Conservation (phyloP, 2,113 vertebrate species). For the Hippocampus barbouri region DNA sequence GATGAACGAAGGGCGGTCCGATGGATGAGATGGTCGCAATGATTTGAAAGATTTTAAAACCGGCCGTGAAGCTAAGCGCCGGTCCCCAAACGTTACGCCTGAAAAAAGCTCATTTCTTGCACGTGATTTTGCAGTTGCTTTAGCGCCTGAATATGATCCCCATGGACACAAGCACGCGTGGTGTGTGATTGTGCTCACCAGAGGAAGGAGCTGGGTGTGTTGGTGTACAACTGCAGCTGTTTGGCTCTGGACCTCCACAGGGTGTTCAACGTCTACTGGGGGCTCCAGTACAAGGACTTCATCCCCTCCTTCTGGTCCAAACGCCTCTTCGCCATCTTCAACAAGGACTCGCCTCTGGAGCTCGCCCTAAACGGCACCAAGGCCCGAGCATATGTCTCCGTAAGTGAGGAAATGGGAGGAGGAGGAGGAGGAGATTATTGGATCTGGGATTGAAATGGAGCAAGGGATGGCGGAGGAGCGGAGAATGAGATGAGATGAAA, state of each 20-base stretch:
- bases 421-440: background rate
- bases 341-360: slow-evolving; percentile 73
- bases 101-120: no score
- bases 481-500: no score
- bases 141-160: no score
- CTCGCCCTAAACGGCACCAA: slow-evolving; percentile 81
- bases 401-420: slow-evolving; percentile 66
- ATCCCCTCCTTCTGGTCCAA: slow-evolving; percentile 85
- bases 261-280: slow-evolving; percentile 85
- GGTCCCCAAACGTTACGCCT: no score
- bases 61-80: no score
- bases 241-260: slow-evolving; percentile 89
- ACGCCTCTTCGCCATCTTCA: slow-evolving; percentile 83
- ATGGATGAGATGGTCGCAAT: no score
- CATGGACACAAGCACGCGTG: background rate
- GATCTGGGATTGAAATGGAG: no score
- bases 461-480: no score
- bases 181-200: slow-evolving; percentile 47
- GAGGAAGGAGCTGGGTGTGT: slow-evolving; percentile 93
- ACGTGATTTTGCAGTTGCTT: no score
- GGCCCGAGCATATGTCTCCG: slow-evolving; percentile 84
- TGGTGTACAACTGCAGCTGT: slow-evolving; percentile 93
- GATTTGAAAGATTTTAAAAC: no score
- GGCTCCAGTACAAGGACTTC: slow-evolving; percentile 73
- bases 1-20: no score